Conservation (phyloP, 1,140 invertebrate species). For the Nebria ingens region DNA sequence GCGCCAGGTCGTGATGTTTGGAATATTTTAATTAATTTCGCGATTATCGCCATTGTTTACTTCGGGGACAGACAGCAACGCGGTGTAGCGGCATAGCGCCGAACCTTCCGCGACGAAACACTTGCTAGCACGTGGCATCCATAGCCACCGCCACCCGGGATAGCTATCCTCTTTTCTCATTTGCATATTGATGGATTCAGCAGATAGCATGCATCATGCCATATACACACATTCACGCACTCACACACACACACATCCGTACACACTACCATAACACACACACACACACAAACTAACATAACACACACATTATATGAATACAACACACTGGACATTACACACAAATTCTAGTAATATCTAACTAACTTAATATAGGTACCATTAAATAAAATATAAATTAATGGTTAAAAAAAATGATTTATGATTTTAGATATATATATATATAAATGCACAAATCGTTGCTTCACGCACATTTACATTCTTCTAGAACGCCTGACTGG, state of each 20-base stretch:
- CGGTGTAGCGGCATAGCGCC: not conserved
- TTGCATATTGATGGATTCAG: constrained; percentile 9
- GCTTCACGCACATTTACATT: too few species aligned
- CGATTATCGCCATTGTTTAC: not conserved
- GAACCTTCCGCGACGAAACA: not conserved
- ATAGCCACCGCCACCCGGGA: not conserved
- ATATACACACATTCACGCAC: not conserved
- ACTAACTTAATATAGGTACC: too few species aligned
- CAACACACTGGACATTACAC: too few species aligned
- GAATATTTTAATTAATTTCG: not conserved
- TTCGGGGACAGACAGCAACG: not conserved
- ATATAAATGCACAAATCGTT: too few species aligned
- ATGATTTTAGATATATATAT: too few species aligned
- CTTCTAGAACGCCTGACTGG: too few species aligned
- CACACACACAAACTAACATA: not conserved
- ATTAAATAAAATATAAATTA: too few species aligned
- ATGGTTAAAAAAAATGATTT: too few species aligned
- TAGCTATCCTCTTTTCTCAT: constrained; percentile 2
- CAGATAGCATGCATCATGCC: constrained; percentile 7
- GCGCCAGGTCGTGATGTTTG: too few species aligned
- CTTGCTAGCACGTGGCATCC: constrained; percentile 3
- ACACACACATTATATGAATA: too few species aligned
- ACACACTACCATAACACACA: not conserved
- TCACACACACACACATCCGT: not conserved
- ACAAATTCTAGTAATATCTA: too few species aligned